Evolutionary conservation across 2,113 vertebrate genomes (phyloP).

Genomic region (Thymallus thymallus): DNA sequence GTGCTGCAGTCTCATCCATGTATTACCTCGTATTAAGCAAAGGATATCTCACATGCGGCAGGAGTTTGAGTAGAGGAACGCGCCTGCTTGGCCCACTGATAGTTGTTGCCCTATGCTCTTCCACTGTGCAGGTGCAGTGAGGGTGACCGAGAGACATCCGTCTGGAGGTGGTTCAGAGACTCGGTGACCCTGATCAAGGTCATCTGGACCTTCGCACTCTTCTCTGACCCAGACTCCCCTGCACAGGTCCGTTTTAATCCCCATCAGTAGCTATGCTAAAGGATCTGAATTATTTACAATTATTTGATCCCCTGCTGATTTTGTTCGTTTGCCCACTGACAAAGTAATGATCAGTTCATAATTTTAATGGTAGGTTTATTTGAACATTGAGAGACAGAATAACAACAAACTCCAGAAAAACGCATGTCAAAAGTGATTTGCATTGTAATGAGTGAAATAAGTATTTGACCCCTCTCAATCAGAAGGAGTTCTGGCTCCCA

Average conservation of each 20-base stretch:
- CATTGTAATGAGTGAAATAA: too few relatives aligned
- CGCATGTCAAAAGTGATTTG: too few relatives aligned
- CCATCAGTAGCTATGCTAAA: too few relatives aligned
- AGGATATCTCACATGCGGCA: not conserved
- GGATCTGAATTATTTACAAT: too few relatives aligned
- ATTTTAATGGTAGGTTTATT: too few relatives aligned
- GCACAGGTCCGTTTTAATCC: slow-evolving; percentile 68
- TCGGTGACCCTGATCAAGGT: slow-evolving; percentile 72
- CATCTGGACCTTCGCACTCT: slow-evolving; percentile 77
- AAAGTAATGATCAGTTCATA: too few relatives aligned
- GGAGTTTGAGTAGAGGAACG: not conserved
- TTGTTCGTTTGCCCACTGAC: too few relatives aligned
- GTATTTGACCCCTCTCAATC: too few relatives aligned
- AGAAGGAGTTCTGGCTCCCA: too few relatives aligned
- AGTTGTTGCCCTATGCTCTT: not conserved
- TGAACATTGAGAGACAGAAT: too few relatives aligned
- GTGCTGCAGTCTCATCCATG: not conserved
- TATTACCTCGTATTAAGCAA: not conserved
- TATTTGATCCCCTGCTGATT: too few relatives aligned
- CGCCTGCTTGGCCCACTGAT: not conserved
- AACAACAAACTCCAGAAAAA: too few relatives aligned
- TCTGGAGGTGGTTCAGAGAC: slow-evolving; percentile 71
- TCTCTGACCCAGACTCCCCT: slow-evolving; percentile 66
- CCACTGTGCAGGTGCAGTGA: slow-evolving; percentile 55
- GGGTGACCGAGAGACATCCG: slow-evolving; percentile 65